Conservation (phyloP, 1,140 invertebrate genomes). For the Hycleus cichorii region DNA sequence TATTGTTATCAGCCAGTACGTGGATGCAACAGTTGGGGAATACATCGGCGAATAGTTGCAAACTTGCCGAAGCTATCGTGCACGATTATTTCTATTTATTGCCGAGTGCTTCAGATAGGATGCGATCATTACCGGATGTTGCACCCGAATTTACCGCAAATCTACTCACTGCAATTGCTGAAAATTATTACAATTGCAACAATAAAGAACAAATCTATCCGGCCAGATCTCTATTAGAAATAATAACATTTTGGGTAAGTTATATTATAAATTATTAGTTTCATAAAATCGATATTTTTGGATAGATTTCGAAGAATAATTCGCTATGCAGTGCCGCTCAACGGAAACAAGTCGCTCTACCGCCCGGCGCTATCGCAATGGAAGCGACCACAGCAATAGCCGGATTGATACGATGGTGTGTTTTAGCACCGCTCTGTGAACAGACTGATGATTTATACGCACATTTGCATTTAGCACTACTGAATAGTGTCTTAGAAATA, state of each 20-base stretch:
- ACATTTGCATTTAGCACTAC: slow-evolving; percentile 55
- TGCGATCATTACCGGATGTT: slow-evolving; percentile 59
- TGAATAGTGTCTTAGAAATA: slow-evolving; percentile 54
- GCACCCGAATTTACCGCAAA: slow-evolving; percentile 74
- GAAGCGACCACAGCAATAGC: slow-evolving; percentile 72
- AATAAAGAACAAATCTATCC: slow-evolving; percentile 45
- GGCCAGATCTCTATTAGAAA: slow-evolving; percentile 52
- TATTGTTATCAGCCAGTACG: slow-evolving; percentile 69
- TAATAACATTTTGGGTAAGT: slow-evolving; percentile 57
- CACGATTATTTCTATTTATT: slow-evolving; percentile 70
- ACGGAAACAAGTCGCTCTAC: slow-evolving; percentile 58
- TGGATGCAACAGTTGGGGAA: slow-evolving; percentile 78
- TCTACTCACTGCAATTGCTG: slow-evolving; percentile 71
- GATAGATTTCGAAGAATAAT: slow-evolving; percentile 55
- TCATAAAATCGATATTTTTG: slow-evolving; percentile 11
- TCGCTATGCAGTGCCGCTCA: slow-evolving; percentile 63
- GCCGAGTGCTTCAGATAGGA: slow-evolving; percentile 53
- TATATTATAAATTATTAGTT: not conserved
- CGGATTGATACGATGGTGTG: slow-evolving; percentile 65
- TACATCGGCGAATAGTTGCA: slow-evolving; percentile 61
- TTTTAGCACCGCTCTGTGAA: slow-evolving; percentile 54
- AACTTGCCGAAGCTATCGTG: slow-evolving; percentile 66
- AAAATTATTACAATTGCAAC: slow-evolving; percentile 55
- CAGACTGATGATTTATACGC: slow-evolving; percentile 48
- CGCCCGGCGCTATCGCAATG: slow-evolving; percentile 72